phyloP scores from a whole-genome alignment of 2,797 vertebrate genomes.

The Microcaecilia unicolor region DNA sequence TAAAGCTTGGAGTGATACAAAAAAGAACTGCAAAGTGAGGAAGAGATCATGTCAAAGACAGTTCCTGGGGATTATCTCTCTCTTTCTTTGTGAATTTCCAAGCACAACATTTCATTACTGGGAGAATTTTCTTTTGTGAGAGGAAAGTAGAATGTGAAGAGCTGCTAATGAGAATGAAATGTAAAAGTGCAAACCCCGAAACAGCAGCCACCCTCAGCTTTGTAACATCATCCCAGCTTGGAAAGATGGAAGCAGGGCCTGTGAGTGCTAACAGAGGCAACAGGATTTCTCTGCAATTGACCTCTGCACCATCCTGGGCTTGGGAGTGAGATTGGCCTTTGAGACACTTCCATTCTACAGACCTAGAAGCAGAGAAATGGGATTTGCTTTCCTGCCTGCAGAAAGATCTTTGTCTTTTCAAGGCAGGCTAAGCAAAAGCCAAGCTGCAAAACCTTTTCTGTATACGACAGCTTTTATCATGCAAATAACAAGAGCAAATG shows the following conservation, averaged over 20 bases:
- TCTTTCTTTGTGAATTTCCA: slow-evolving; percentile 11
- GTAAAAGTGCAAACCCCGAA: slow-evolving; percentile 1
- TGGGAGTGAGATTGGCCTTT: fast-evolving
- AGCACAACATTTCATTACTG: slow-evolving; percentile 16
- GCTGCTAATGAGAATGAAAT: slow-evolving; percentile 15
- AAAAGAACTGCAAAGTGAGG: no score
- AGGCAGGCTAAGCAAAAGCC: slow-evolving; percentile 23
- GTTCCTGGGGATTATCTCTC: slow-evolving; percentile 7
- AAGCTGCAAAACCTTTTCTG: slow-evolving; percentile 33
- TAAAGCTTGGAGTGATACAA: no score
- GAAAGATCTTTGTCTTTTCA: slow-evolving; percentile 20
- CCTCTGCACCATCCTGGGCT: no score
- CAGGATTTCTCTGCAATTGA: no score
- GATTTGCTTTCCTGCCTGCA: not conserved
- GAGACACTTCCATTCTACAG: no score
- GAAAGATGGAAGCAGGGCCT: no score
- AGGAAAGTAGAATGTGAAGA: slow-evolving; percentile 12
- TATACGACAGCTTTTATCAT: slow-evolving; percentile 78
- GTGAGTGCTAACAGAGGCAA: no score
- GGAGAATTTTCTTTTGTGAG: slow-evolving; percentile 21
- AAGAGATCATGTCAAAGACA: no score
- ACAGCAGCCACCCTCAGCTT: not conserved
- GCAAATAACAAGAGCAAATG: slow-evolving; percentile 83
- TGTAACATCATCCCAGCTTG: no score
- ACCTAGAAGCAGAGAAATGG: no score